These are phyloP conservation scores for Torymus auratus DNA, from an alignment of 2,888 invertebrate genomes.

Conservation along the genomic window DNA sequence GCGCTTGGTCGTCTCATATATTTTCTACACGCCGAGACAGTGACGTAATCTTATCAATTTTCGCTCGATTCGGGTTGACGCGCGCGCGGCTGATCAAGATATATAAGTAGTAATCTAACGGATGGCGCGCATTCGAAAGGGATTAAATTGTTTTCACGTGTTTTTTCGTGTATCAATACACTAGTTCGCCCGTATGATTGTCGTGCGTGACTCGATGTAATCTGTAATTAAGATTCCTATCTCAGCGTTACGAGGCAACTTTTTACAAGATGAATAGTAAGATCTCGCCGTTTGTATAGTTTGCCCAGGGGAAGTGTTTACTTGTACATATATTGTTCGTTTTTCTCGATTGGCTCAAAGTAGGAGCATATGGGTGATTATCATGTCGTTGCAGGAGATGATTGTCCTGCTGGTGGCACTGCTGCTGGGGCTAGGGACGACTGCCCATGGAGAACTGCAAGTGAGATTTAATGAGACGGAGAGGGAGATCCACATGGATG, in stretches of 20 bases:
- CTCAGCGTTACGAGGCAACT: slow-evolving; percentile 14
- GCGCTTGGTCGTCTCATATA: no score
- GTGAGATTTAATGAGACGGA: slow-evolving; percentile 41
- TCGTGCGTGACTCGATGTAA: not conserved
- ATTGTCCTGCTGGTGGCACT: slow-evolving; percentile 65
- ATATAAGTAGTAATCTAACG: no score
- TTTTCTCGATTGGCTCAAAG: no score
- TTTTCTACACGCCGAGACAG: no score
- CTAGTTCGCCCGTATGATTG: not conserved
- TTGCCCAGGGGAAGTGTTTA: no score
- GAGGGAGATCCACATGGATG: slow-evolving; percentile 78
- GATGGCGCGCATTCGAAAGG: no score
- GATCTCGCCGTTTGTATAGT: no score
- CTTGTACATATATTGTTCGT: slow-evolving; percentile 9
- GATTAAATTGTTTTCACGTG: no score
- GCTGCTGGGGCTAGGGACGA: slow-evolving; percentile 63
- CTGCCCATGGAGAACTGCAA: slow-evolving; percentile 67
- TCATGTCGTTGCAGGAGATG: slow-evolving; percentile 31
- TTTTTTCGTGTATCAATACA: not conserved
- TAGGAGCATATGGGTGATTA: no score
- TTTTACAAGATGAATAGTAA: not conserved
- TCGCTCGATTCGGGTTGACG: no score
- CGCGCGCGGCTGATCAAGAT: no score
- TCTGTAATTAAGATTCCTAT: slow-evolving; percentile 1
- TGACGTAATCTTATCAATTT: no score